Evolutionary conservation across 2,888 invertebrate genomes (phyloP).

Genomic region (Scaptomyza polygonia): DNA sequence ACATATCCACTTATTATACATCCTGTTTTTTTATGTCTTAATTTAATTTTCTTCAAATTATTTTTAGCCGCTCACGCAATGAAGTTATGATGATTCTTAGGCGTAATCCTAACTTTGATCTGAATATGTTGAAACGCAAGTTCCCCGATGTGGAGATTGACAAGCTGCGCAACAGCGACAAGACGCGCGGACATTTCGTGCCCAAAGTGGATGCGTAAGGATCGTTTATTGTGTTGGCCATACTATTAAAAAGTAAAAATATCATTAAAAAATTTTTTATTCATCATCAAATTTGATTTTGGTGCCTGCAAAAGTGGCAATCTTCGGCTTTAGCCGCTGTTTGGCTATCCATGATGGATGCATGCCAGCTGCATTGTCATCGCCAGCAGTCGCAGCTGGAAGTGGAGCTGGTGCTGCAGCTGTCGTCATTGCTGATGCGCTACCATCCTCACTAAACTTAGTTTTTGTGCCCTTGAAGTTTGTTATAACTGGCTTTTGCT

Average conservation of each 20-base stretch:
- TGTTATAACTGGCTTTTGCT: slow-evolving; percentile 73
- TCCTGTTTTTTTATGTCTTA: not conserved
- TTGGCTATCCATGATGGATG: slow-evolving; percentile 84
- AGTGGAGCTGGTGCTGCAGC: not conserved
- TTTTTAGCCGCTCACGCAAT: slow-evolving; percentile 86
- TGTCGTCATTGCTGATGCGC: slow-evolving; percentile 7
- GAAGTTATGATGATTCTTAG: slow-evolving; percentile 89
- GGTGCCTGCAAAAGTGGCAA: slow-evolving; percentile 81
- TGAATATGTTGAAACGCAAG: slow-evolving; percentile 88
- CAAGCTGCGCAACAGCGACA: slow-evolving; percentile 86
- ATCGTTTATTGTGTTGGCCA: slow-evolving; percentile 8
- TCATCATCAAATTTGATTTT: slow-evolving; percentile 81
- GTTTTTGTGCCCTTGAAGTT: slow-evolving; percentile 81
- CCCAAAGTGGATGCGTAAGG: slow-evolving; percentile 82
- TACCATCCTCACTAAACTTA: slow-evolving; percentile 73
- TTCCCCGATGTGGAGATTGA: slow-evolving; percentile 92
- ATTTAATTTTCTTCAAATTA: slow-evolving; percentile 1
- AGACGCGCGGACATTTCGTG: slow-evolving; percentile 87
- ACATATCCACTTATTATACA: too few relatives aligned
- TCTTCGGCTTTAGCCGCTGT: slow-evolving; percentile 81
- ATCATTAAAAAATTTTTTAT: slow-evolving; percentile 33
- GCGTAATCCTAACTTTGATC: slow-evolving; percentile 91
- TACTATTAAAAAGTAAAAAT: slow-evolving; percentile 36
- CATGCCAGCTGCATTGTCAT: slow-evolving; percentile 46
- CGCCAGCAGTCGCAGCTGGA: not conserved